phyloP scores from a whole-genome alignment of 2,113 vertebrate genomes.

The Stigmatopora nigra region DNA sequence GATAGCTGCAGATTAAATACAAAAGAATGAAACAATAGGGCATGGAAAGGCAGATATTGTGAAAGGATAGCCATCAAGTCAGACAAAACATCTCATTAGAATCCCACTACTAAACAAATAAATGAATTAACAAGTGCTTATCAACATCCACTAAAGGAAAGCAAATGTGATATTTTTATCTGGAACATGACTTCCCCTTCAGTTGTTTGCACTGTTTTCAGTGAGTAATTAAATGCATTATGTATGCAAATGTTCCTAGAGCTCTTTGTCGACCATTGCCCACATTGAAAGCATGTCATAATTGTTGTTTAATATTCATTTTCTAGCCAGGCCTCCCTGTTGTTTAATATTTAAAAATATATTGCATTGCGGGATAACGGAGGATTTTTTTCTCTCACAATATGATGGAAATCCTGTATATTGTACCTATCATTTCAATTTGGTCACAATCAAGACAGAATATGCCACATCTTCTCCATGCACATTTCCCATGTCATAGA shows the following conservation, averaged over 20 bases:
- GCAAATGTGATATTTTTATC: neutral
- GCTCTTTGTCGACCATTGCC: neutral
- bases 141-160: neutral
- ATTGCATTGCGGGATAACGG: too few relatives aligned
- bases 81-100: neutral
- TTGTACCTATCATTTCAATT: neutral
- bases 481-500: slow-evolving; percentile 25
- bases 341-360: too few relatives aligned
- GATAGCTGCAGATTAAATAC: slow-evolving; percentile 71
- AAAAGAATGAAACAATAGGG: slow-evolving; percentile 6
- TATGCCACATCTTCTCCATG: slow-evolving; percentile 16
- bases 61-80: neutral
- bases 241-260: neutral
- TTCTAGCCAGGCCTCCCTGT: neutral
- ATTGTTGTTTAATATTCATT: neutral
- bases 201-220: neutral
- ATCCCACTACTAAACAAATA: neutral
- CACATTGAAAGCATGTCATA: too few relatives aligned
- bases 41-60: neutral
- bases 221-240: neutral
- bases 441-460: slow-evolving; percentile 9
- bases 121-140: neutral
- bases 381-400: neutral
- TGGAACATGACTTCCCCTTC: neutral
- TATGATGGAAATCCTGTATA: neutral